A percentile compares a stretch with the other conserved stretches of the same genome.
Conservation (phyloP, 2,797 vertebrate species). For the Triplophysa bombifrons region DNA sequence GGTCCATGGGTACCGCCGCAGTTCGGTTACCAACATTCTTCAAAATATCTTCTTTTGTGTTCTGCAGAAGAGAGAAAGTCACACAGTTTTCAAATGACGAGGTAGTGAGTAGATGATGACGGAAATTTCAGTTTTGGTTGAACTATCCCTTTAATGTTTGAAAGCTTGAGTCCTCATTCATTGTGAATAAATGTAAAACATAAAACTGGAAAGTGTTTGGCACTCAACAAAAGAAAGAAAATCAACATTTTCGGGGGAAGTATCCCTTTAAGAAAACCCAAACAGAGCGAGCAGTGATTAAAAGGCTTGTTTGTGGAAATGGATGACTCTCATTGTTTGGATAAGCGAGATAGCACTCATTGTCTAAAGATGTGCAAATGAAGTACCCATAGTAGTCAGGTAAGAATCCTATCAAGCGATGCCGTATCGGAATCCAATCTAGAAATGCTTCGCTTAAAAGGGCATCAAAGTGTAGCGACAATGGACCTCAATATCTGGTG, state of each 20-base stretch:
- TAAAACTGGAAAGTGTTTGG: background rate
- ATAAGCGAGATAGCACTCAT: background rate
- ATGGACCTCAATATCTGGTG: conserved; percentile 21
- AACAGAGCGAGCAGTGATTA: background rate
- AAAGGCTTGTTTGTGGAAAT: background rate
- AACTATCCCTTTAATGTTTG: too few relatives aligned
- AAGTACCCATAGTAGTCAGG: conserved; percentile 9
- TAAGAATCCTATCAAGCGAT: background rate
- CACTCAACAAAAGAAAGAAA: too few relatives aligned
- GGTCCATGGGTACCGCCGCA: too few relatives aligned
- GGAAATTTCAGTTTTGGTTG: too few relatives aligned
- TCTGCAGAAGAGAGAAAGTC: too few relatives aligned
- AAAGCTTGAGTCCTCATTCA: background rate
- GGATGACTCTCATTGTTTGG: conserved; percentile 3
- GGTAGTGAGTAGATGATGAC: too few relatives aligned
- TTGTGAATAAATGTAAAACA: background rate
- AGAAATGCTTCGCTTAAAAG: background rate
- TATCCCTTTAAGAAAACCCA: background rate
- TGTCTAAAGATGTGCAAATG: background rate
- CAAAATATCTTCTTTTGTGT: too few relatives aligned
- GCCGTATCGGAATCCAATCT: background rate
- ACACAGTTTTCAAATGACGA: too few relatives aligned
- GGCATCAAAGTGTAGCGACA: conserved; percentile 32
- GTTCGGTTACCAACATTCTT: too few relatives aligned
- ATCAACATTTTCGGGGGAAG: background rate